Conservation (phyloP, 2,113 vertebrate species). For the Heteronetta atricapilla region DNA sequence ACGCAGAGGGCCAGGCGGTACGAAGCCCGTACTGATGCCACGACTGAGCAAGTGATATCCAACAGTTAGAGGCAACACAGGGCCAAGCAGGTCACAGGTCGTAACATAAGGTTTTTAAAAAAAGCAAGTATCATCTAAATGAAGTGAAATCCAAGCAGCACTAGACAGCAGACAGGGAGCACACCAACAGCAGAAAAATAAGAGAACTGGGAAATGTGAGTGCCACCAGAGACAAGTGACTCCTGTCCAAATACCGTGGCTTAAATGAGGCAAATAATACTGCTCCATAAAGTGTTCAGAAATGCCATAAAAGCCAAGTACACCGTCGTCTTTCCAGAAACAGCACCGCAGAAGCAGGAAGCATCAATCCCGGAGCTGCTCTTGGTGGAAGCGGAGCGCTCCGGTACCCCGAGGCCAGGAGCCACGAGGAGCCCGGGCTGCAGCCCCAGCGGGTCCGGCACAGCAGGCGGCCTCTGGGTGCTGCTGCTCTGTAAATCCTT, state of each 20-base stretch:
- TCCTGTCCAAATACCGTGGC: not conserved
- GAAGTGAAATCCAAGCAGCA: fast-evolving
- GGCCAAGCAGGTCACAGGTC: not conserved
- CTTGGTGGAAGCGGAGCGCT: not conserved
- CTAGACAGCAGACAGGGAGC: not conserved
- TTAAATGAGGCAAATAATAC: not conserved
- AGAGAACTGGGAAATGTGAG: not conserved
- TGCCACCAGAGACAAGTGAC: not conserved
- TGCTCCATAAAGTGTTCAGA: not conserved
- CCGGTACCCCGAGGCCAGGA: not conserved
- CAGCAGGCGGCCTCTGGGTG: not conserved
- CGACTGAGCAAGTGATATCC: not conserved
- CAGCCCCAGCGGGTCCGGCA: not conserved
- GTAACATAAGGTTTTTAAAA: too few relatives aligned
- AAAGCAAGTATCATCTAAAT: not conserved
- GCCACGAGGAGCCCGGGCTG: not conserved
- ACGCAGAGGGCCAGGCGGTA: not conserved
- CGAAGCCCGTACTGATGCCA: not conserved
- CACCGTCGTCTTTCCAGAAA: not conserved
- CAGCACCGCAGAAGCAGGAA: not conserved
- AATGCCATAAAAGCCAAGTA: not conserved
- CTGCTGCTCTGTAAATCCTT: not conserved
- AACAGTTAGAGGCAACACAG: not conserved
- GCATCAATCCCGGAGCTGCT: fast-evolving
- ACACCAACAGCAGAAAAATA: not conserved